Evolutionary conservation across 2,113 vertebrate species (phyloP), one percentile per base, ranked within the genome.

Genomic region (Triplophysa rosa): DNA sequence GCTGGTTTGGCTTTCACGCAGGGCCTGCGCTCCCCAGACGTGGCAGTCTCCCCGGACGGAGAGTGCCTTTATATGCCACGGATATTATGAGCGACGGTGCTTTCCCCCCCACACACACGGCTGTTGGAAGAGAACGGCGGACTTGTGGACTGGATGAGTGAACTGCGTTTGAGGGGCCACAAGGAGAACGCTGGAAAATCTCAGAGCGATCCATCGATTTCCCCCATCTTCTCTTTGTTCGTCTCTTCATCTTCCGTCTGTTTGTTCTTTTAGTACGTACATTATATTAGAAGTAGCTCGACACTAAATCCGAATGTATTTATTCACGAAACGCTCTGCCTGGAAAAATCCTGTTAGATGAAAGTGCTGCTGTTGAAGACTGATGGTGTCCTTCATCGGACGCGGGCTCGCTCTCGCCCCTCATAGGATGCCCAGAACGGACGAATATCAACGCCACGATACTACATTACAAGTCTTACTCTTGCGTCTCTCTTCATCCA

Each of bases 301-400:
- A 86, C 90, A 92, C 91, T 89, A 91, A 87, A 93, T 89, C 78
- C 83, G 94, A 95, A 95, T 95, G 94, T 96, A 97, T 96, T 96
- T 95, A 96, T 96, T 95, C 92, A 90, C 77, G 89, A 79, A 75
- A 63, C 72, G 29, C 72, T 74, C 71, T 47, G 58, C 62, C 79
- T 73, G 81, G 72, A 77, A 91, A 88, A 87, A 67, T 91, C 88
- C 83, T 21, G 82, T 87, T 24, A 80, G 86, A 91, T 90, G 84
- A 84, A 88, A 90, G 92, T 94, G 94, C 95, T 96, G 94, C 94
- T 94, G 87, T 86, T 86, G 70, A 86, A 90, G 90, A 86, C 68
- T 77, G 74, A 79, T 2, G 17, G 77, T 74, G 62, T 82, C 76
- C 84, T 66, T 65, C 69, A 21, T 21, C 82, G 47, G 16, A 3